Evolutionary conservation across 2,888 invertebrate species (phyloP).

Genomic region (Acrobasis suavella): DNA sequence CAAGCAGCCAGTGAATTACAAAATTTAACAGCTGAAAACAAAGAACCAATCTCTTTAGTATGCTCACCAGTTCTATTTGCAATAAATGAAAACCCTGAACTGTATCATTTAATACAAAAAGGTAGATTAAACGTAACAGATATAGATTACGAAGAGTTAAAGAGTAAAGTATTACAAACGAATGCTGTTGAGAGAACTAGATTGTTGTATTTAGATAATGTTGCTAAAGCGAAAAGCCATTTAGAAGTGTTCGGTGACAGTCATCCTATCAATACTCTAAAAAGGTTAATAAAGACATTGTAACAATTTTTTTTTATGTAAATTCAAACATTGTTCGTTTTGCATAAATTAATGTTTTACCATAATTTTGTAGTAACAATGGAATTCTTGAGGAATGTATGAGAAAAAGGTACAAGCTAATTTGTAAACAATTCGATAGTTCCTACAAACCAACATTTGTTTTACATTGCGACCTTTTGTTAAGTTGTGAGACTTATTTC

Average conservation of each 20-base stretch:
- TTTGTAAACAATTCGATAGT: slow-evolving; percentile 19
- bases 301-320: slow-evolving; percentile 32
- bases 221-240: slow-evolving; percentile 57
- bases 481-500: slow-evolving; percentile 9
- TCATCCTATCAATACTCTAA: slow-evolving; percentile 63
- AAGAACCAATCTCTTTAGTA: slow-evolving; percentile 84
- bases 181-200: slow-evolving; percentile 64
- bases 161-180: slow-evolving; percentile 62
- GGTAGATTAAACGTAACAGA: slow-evolving; percentile 82
- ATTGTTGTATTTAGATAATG: slow-evolving; percentile 57
- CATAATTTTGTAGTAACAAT: slow-evolving; percentile 17
- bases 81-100: slow-evolving; percentile 86
- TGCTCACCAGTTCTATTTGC: slow-evolving; percentile 93
- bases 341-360: slow-evolving; percentile 6
- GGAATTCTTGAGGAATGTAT: slow-evolving; percentile 22
- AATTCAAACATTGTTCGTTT: background rate
- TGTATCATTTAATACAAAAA: slow-evolving; percentile 82
- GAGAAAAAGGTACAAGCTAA: slow-evolving; percentile 14
- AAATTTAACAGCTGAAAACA: slow-evolving; percentile 80
- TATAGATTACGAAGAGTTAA: slow-evolving; percentile 82
- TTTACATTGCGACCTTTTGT: slow-evolving; percentile 1
- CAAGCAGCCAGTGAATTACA: slow-evolving; percentile 83
- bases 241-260: slow-evolving; percentile 63
- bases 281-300: slow-evolving; percentile 62
- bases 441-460: slow-evolving; percentile 14